phyloP scores from a whole-genome alignment of 2,888 invertebrate species.

The Drosophila meridiana region DNA sequence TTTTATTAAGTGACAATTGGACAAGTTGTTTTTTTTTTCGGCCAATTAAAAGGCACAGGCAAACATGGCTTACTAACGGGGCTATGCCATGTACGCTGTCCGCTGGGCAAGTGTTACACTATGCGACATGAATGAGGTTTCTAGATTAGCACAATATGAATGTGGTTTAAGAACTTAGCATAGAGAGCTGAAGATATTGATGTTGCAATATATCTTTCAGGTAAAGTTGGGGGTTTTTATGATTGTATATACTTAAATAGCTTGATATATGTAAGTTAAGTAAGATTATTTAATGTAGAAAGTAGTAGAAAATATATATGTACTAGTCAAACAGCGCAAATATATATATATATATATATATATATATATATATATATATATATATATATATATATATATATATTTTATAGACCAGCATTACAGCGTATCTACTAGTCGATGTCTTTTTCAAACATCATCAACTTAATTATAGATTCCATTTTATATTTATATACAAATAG shows the following conservation, averaged over 20 bases:
- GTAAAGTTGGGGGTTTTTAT: neutral
- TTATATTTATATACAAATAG: neutral
- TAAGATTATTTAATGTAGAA: too few species aligned
- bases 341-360: too few species aligned
- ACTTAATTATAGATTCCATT: neutral
- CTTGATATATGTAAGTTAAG: too few species aligned
- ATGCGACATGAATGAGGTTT: constrained; percentile 21
- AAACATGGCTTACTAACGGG: constrained; percentile 21
- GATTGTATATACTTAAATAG: too few species aligned
- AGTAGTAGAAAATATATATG: too few species aligned
- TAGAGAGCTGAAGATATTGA: neutral
- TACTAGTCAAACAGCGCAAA: too few species aligned
- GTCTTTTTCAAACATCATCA: neutral
- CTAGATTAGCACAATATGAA: neutral
- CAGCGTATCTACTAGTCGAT: neutral
- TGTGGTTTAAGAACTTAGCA: neutral
- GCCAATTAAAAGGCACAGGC: constrained; percentile 8
- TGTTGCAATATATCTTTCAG: neutral
- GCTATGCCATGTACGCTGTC: constrained; percentile 9
- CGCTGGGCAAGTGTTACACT: constrained; percentile 24
- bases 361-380: neutral
- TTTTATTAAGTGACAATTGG: constrained; percentile 67
- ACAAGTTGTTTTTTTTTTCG: constrained; percentile 38
- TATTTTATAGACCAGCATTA: neutral
- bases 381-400: neutral